Evolutionary conservation across 2,113 vertebrate genomes (phyloP).

Genomic region (Percina caprodes): DNA sequence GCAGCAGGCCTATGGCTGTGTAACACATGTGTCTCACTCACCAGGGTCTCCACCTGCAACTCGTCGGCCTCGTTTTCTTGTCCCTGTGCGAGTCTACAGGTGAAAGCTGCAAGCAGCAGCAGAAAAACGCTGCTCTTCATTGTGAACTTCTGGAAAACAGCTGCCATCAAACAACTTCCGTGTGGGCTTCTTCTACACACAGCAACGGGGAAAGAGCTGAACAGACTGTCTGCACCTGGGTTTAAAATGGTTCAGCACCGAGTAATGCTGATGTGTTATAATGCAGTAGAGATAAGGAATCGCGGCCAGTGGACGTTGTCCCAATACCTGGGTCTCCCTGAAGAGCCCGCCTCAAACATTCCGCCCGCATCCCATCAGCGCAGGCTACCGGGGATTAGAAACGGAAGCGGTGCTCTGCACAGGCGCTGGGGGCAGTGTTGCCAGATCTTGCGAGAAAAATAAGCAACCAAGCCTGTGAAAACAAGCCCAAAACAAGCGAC

Average conservation of each 20-base stretch:
- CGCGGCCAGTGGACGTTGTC: constrained; percentile 65
- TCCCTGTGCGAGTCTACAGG: constrained; percentile 55
- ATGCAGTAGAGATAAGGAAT: constrained; percentile 72
- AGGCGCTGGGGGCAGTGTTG: constrained; percentile 59
- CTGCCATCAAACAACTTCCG: constrained; percentile 57
- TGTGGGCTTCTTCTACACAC: not conserved
- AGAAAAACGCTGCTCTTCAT: constrained; percentile 72
- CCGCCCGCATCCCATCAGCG: constrained; percentile 79
- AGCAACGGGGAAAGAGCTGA: constrained; percentile 12
- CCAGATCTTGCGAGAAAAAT: too few species aligned
- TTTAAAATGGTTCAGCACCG: constrained; percentile 56
- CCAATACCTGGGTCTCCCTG: constrained; percentile 77
- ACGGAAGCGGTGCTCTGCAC: constrained; percentile 39
- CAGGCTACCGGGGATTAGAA: constrained; percentile 44
- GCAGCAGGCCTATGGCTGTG: constrained; percentile 5
- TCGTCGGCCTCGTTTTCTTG: constrained; percentile 67
- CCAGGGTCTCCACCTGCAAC: constrained; percentile 83
- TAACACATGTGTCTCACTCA: constrained; percentile 64
- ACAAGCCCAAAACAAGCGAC: too few species aligned
- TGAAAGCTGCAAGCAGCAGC: constrained; percentile 68
- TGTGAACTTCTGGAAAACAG: constrained; percentile 61
- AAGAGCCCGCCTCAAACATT: constrained; percentile 81
- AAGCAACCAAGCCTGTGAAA: too few species aligned
- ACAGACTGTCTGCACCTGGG: not conserved
- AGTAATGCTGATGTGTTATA: constrained; percentile 84